Evolutionary conservation across 2,797 vertebrate species (phyloP).

Genomic region (Clarias fuscus): DNA sequence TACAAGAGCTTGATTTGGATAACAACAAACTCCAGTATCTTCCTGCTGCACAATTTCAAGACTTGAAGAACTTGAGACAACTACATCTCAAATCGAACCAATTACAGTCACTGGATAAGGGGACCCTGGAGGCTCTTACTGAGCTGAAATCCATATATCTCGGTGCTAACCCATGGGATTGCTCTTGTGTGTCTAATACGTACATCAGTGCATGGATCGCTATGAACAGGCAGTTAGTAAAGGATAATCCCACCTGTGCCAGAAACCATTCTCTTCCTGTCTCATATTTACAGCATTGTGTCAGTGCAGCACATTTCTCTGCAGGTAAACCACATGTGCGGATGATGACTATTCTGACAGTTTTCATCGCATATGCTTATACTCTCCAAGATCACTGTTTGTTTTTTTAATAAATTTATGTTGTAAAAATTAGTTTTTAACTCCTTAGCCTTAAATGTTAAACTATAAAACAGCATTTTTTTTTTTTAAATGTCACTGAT

Average conservation of each 20-base stretch:
- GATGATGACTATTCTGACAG: not conserved
- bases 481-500: not conserved
- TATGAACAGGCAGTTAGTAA: slow-evolving; percentile 44
- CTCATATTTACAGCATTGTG: slow-evolving; percentile 44
- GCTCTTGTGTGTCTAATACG: slow-evolving; percentile 46
- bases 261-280: slow-evolving; percentile 10
- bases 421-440: not conserved
- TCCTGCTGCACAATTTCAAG: slow-evolving; percentile 53
- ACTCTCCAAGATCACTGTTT: not conserved
- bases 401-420: not conserved
- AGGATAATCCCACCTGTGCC: slow-evolving; percentile 54
- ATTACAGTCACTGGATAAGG: slow-evolving; percentile 51
- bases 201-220: slow-evolving; percentile 66
- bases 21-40: slow-evolving; percentile 61
- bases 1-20: slow-evolving; percentile 66
- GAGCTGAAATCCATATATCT: slow-evolving; percentile 55
- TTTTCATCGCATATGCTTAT: slow-evolving; percentile 9
- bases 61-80: slow-evolving; percentile 58
- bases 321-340: not conserved
- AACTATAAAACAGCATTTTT: not conserved
- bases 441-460: not conserved
- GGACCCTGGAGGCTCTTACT: slow-evolving; percentile 57
- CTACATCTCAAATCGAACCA: slow-evolving; percentile 66
- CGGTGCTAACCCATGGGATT: slow-evolving; percentile 67
- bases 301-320: not conserved